Conservation (phyloP, 2,797 vertebrate species). For the Basileuterus tristriatus region DNA sequence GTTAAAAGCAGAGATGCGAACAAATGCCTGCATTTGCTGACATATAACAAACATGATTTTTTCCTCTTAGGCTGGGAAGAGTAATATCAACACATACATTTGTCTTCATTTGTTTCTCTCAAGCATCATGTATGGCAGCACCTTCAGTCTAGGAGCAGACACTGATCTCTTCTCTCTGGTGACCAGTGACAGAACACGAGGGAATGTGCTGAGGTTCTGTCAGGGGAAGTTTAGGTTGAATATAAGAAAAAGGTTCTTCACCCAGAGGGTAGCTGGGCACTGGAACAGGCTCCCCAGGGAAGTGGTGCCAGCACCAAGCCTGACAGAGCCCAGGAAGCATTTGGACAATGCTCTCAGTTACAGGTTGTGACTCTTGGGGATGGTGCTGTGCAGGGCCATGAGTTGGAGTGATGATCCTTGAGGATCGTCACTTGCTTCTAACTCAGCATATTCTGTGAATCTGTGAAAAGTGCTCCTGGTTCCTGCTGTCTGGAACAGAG, state of each 20-base stretch:
- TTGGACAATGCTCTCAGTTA: rapidly evolving
- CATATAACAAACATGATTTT: neutral
- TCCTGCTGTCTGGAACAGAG: neutral
- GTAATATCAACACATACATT: neutral
- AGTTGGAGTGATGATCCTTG: neutral
- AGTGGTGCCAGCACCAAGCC: neutral
- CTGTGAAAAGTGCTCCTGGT: neutral
- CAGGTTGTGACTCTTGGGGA: neutral
- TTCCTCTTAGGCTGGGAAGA: neutral
- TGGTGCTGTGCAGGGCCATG: neutral
- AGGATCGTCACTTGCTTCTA: neutral
- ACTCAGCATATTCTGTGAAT: neutral
- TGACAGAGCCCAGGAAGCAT: neutral
- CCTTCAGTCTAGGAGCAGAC: neutral
- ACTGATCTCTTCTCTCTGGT: neutral
- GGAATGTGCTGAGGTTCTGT: neutral
- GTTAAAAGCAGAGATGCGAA: neutral
- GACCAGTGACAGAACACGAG: neutral
- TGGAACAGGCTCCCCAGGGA: neutral
- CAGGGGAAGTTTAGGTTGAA: neutral
- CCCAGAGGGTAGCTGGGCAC: neutral
- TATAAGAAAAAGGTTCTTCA: neutral
- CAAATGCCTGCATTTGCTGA: neutral
- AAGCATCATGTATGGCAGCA: neutral
- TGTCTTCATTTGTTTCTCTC: neutral